Percentiles rank a stretch among this genome's conserved stretches.
These are phyloP conservation scores for Alosa alosa DNA, from an alignment of 2,113 vertebrate genomes.

Conservation along the genomic window DNA sequence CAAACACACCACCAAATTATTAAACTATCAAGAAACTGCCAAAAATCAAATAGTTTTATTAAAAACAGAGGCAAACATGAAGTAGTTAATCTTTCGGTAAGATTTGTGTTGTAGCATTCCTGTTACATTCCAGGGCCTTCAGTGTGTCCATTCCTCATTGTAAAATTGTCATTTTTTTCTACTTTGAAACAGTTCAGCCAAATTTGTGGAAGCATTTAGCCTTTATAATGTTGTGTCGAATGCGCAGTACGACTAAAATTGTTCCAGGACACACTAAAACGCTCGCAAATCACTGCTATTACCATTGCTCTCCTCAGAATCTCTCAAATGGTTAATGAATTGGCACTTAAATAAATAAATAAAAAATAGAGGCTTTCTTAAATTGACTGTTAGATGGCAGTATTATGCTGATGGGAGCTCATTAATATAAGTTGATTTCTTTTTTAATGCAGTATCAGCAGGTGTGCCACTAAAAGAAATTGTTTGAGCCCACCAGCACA, in stretches of 20 bases:
- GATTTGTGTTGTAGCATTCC: neutral
- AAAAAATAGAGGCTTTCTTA: neutral
- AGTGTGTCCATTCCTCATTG: neutral
- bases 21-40: neutral
- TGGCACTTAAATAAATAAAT: conserved; percentile 13
- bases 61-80: neutral
- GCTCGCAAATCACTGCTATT: neutral
- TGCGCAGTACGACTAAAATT: neutral
- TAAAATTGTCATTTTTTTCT: neutral
- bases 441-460: conserved; percentile 16
- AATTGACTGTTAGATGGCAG: conserved; percentile 18
- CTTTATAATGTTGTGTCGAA: neutral
- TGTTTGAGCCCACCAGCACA: conserved; percentile 19
- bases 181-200: neutral
- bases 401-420: conserved; percentile 11
- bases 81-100: neutral
- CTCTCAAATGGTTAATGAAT: conserved; percentile 9
- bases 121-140: neutral
- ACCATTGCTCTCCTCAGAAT: neutral
- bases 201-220: conserved; percentile 8
- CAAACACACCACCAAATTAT: neutral
- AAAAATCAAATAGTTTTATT: neutral
- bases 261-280: conserved; percentile 8
- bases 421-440: conserved; percentile 16
- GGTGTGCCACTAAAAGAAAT: conserved; percentile 15